Evolutionary conservation across 2,797 vertebrate genomes (phyloP).

Genomic region (Vespertilio murinus): DNA sequence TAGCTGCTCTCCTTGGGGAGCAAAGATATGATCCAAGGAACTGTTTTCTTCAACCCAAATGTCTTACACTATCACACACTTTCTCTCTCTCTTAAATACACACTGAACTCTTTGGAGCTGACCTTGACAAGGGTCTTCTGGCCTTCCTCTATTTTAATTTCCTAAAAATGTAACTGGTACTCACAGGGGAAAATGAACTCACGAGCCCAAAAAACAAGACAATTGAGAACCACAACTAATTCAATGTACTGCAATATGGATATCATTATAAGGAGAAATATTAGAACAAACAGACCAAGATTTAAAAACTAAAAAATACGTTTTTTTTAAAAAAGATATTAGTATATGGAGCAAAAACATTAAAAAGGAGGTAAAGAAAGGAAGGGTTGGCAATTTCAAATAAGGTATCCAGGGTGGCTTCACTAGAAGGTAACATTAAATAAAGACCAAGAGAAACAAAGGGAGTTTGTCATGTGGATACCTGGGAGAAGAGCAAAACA

Average conservation of each 20-base stretch:
- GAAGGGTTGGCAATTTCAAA: neutral
- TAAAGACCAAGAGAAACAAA: neutral
- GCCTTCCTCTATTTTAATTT: neutral
- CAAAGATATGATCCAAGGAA: neutral
- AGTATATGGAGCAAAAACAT: neutral
- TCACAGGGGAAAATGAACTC: neutral
- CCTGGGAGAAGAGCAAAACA: neutral
- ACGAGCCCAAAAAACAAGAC: neutral
- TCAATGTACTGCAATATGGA: neutral
- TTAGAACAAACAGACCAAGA: neutral
- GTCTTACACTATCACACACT: neutral
- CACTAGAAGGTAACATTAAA: neutral
- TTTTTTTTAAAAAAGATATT: neutral
- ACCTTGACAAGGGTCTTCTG: neutral
- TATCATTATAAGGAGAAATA: slow-evolving; percentile 23
- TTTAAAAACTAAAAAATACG: neutral
- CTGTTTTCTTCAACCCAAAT: neutral
- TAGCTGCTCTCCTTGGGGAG: neutral
- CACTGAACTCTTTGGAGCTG: neutral
- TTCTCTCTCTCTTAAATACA: neutral
- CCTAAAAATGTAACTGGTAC: neutral
- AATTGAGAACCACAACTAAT: neutral
- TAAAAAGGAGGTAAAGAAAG: neutral
- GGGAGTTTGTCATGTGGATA: neutral
- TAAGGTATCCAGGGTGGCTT: neutral